phyloP scores from a whole-genome alignment of 2,113 vertebrate species.

The Megaptera novaeangliae region DNA sequence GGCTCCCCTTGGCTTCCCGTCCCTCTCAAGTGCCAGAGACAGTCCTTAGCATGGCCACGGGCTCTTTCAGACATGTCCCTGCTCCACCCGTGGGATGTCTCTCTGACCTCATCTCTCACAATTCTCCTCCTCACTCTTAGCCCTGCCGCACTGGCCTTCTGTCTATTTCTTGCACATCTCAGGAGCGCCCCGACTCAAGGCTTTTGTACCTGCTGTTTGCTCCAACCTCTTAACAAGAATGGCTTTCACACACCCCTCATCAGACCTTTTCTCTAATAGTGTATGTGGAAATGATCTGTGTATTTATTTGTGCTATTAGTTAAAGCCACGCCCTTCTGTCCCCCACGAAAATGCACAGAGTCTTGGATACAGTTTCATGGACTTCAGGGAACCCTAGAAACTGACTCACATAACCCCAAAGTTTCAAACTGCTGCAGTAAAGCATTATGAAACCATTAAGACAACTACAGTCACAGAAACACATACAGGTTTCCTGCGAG shows the following conservation, averaged over 20 bases:
- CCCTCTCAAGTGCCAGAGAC: background rate
- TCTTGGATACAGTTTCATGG: background rate
- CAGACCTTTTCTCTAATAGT: background rate
- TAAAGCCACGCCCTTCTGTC: background rate
- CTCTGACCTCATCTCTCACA: background rate
- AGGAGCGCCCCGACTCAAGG: accelerated
- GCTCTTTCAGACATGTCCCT: background rate
- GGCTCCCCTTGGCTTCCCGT: background rate
- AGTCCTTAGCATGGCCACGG: accelerated
- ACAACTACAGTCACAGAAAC: background rate
- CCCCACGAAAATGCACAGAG: background rate
- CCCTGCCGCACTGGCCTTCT: no score
- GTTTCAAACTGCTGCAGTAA: background rate
- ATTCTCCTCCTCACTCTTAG: accelerated
- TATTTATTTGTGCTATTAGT: background rate
- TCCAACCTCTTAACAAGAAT: background rate
- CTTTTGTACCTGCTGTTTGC: background rate
- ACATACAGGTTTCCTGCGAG: background rate
- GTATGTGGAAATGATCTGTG: background rate
- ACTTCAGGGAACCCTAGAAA: background rate
- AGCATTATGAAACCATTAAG: background rate
- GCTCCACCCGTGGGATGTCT: accelerated
- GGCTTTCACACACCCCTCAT: background rate
- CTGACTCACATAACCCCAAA: background rate
- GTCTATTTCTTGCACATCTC: no score